These are phyloP conservation scores for Oconnorella tubifera DNA, from an alignment of 2,888 invertebrate genomes.

Conservation along the genomic window DNA sequence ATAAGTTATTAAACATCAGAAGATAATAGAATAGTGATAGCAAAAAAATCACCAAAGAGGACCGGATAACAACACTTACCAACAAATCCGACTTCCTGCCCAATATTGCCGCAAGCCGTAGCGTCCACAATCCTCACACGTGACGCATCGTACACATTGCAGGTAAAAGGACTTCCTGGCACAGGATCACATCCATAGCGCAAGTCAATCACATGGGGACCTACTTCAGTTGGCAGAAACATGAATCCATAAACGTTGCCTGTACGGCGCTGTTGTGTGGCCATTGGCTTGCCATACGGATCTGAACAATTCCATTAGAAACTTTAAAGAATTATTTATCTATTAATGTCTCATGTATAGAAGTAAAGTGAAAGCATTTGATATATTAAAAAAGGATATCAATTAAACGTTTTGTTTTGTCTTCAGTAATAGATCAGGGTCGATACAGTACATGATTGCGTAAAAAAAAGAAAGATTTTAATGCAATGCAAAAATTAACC, in stretches of 20 bases:
- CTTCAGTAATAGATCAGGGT: no score
- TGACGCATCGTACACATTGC: slow-evolving; percentile 88
- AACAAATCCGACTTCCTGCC: slow-evolving; percentile 39
- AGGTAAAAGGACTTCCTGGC: slow-evolving; percentile 86
- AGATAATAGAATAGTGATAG: no score
- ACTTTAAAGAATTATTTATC: no score
- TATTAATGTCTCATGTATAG: not conserved
- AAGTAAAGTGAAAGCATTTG: not conserved
- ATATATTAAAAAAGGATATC: not conserved
- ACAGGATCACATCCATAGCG: slow-evolving; percentile 85
- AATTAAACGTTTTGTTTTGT: no score
- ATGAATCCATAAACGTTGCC: slow-evolving; percentile 41
- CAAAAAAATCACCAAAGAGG: no score
- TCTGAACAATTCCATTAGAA: slow-evolving; percentile 60
- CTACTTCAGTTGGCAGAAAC: slow-evolving; percentile 82
- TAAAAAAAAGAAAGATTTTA: no score
- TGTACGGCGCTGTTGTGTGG: slow-evolving; percentile 68
- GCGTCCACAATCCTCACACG: slow-evolving; percentile 67
- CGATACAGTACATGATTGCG: no score
- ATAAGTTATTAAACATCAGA: no score
- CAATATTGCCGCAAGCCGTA: slow-evolving; percentile 44
- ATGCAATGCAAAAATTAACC: no score
- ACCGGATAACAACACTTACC: no score
- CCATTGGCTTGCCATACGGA: slow-evolving; percentile 76
- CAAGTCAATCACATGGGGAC: slow-evolving; percentile 83